These are phyloP conservation scores for Thysanoteuthis rhombus DNA, from an alignment of 2,888 invertebrate genomes.

Conservation along the genomic window DNA sequence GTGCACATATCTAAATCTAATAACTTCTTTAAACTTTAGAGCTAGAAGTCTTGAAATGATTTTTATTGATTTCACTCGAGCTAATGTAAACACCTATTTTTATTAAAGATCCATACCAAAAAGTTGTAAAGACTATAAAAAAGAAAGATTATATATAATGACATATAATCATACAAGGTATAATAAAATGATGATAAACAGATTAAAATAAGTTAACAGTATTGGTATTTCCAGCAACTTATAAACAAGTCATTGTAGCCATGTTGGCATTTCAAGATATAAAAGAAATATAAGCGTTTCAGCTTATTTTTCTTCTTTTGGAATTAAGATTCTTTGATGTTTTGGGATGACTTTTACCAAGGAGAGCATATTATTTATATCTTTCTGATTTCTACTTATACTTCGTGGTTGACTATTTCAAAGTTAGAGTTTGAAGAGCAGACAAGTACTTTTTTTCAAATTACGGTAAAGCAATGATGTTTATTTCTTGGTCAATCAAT, in stretches of 20 bases:
- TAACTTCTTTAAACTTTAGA: not conserved
- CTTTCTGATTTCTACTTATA: not conserved
- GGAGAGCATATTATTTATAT: not conserved
- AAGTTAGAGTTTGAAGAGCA: not conserved
- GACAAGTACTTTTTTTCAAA: not conserved
- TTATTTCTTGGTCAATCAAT: not conserved
- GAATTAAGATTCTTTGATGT: not conserved
- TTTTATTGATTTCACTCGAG: not conserved
- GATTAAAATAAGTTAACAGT: not conserved
- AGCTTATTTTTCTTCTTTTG: not conserved
- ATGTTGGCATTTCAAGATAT: not conserved
- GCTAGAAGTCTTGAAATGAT: not conserved
- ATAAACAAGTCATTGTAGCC: not conserved
- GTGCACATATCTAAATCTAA: no score
- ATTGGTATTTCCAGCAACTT: conserved; percentile 12
- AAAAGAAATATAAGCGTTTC: not conserved
- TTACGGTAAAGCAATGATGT: not conserved
- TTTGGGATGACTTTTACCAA: not conserved
- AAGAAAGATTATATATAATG: not conserved
- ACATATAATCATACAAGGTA: not conserved
- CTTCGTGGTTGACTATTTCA: not conserved
- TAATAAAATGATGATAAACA: not conserved
- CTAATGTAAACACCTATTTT: not conserved
- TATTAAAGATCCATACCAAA: not conserved
- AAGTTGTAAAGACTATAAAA: not conserved